Evolutionary conservation across 2,113 vertebrate species (phyloP).

Genomic region (Antigone vipio): DNA sequence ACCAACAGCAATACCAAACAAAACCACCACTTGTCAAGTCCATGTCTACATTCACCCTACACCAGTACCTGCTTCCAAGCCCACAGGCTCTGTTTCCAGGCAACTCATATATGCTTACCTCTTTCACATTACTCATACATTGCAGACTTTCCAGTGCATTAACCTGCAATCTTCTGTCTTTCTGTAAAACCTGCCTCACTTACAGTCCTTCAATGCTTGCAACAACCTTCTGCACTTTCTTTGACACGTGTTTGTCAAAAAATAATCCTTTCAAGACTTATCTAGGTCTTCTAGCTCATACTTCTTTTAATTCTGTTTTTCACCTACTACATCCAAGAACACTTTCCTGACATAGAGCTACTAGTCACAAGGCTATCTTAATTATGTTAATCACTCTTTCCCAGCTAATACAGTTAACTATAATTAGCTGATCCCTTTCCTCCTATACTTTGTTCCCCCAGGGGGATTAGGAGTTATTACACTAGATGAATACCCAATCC

Average conservation of each 20-base stretch:
- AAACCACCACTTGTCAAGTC: neutral
- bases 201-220: neutral
- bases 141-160: neutral
- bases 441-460: neutral
- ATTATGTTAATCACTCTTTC: conserved; percentile 30
- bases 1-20: neutral
- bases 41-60: neutral
- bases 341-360: neutral
- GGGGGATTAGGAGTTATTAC: conserved; percentile 22
- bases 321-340: neutral
- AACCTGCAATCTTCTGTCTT: neutral
- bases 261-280: neutral
- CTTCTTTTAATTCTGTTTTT: neutral
- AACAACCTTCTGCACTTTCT: neutral
- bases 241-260: neutral
- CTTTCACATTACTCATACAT: neutral
- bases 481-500: neutral
- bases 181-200: neutral
- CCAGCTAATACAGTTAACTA: conserved; percentile 43
- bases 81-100: conserved; percentile 24
- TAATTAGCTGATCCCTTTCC: conserved; percentile 39
- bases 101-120: neutral
- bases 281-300: neutral
- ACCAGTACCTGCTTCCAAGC: neutral
- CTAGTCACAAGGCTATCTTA: conserved; percentile 31